Evolutionary conservation across 2,888 invertebrate genomes (phyloP), one percentile per base, ranked within the genome.

Genomic region (Pheosia tremula): DNA sequence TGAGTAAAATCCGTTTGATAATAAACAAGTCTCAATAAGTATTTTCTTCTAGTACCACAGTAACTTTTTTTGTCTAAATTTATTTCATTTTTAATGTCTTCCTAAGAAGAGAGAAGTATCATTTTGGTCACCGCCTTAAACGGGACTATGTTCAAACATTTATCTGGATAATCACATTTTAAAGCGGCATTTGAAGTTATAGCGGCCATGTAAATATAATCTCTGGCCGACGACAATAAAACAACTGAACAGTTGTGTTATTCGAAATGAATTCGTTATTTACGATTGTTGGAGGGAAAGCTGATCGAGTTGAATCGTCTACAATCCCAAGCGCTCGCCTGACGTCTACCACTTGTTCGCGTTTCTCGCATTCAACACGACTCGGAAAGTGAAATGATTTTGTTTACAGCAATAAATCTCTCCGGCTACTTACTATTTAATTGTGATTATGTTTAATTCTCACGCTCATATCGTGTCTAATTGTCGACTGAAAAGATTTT

Each of bases 361-460:
- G 84, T 86, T 86, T 88, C 87, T 84, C 84, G 84, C 80, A 84
- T 78, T 77, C 74, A 78, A 84, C 89, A 87, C 87, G 85, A 83
- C 80, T 85, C 80, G 74, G 87, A 88, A 87, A 89, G 89, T 87
- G 88, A 89, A 89, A 89, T 84, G 84, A 81, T 80, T 78, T 77
- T 80, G 83, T 82, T 82, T 78, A 80, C 74, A 75, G 79, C 85
- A 82, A 86, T 89, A 87, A 88, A 88, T 88, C 86, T 83, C 72
- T 61, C 67, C 57, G 64, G 72, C 77, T 79, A 81, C 80, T 79
- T 79, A 79, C 80, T 80, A 78, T 75, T 74, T 74, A 74, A 76
- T 77, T 82, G 75, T 68, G 66, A 67, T 72, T 72, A 69, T 60
- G 69, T 68, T 75, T 71, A 64, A 69, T 70, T 75, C 73, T 71